Base-by-base conservation (phyloP, 2,888 invertebrate genomes). In the Phyllotreta cruciferae region DNA sequence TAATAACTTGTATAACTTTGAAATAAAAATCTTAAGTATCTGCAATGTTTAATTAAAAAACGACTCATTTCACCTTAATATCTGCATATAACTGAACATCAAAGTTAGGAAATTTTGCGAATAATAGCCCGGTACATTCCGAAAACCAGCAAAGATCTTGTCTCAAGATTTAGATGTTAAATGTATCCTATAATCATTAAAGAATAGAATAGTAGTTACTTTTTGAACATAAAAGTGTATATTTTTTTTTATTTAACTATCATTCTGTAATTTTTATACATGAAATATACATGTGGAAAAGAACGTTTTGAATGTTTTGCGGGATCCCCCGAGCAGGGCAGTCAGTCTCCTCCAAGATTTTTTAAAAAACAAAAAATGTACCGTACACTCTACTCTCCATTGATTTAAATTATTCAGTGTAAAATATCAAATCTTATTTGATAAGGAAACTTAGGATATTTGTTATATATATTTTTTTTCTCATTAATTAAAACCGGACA, bases 201-300 rank as follows among this genome's bases (percentile, higher is more conserved):
- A 9, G 7, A 44, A 1, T 49, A 52, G 52, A 52, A 11, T 56
- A 56, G 56, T 52, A 14, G 49, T 61, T 58, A 42, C 39, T 56
- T 45, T 64, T 70, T 72, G 62, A 57, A 70, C 72, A 75, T 75
- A 73, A 74, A 73, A 74, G 73, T 66, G 69, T 76, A 72, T 73
- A 75, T 71, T 73, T 76, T 77, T 76, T 78, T 77, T 73, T 75
- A 73, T 78, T 74, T 7, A 35, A 13, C 41, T 58, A 52, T 11
- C 50, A 45, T 60, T 71, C 69, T 79, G 78, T 78, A 64, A 78
- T 77, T 78, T 79, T 79, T 79, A 78, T 79, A 79, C 78, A 78
- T 77, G 76, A 63, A 79, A 78, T 78, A 78, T 78, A 79, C 76
- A 74, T 78, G 78, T 77, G 77, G 76, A 75, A 77, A 74, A 70